Evolutionary conservation across 2,797 vertebrate species (phyloP).

Genomic region (Oreortyx pictus): DNA sequence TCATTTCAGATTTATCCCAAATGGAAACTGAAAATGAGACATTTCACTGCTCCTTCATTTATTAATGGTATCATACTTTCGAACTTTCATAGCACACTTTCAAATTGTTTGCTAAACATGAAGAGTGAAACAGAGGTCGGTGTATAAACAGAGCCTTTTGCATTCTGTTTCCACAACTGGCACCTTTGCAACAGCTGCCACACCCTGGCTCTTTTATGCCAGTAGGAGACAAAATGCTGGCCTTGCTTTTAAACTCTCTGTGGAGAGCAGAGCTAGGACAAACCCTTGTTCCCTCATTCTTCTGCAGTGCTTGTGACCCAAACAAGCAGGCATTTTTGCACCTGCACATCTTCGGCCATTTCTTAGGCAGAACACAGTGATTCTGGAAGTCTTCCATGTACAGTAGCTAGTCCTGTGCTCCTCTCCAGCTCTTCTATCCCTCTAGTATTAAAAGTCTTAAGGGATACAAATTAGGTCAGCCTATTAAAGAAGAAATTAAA

Average conservation of each 20-base stretch:
- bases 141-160: conserved; percentile 26
- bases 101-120: conserved; percentile 25
- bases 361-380: neutral
- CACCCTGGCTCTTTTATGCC: neutral
- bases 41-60: conserved; percentile 52
- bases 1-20: conserved; percentile 56
- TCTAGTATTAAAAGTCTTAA: conserved; percentile 10
- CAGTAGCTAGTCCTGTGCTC: neutral
- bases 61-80: conserved; percentile 58
- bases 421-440: neutral
- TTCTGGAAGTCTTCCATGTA: conserved; percentile 5
- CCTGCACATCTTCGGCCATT: neutral
- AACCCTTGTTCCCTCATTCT: neutral
- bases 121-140: neutral
- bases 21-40: conserved; percentile 54
- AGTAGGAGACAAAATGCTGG: neutral
- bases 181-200: conserved; percentile 32
- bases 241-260: neutral
- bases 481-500: conserved; percentile 55
- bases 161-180: conserved; percentile 3
- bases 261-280: neutral
- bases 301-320: neutral
- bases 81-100: conserved; percentile 39
- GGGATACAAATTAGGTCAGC: conserved; percentile 51
- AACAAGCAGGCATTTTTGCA: neutral